Conservation (phyloP, 2,797 vertebrate genomes). For the Linurgus olivaceus region DNA sequence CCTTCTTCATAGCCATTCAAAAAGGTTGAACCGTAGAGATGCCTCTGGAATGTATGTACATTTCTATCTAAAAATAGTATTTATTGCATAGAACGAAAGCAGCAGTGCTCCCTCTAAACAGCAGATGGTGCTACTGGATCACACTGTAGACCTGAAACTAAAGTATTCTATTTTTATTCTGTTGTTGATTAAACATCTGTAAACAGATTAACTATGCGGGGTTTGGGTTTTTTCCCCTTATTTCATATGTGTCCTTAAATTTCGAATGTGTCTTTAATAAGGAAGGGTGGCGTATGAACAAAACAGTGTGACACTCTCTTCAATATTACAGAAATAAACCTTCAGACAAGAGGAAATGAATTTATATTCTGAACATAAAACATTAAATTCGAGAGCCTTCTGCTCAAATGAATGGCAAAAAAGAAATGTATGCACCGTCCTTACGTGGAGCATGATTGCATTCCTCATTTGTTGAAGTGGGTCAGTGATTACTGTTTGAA, state of each 20-base stretch:
- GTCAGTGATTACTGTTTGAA: constrained; percentile 17
- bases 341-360: background rate
- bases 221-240: background rate
- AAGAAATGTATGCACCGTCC: background rate
- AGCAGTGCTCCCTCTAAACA: background rate
- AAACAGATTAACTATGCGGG: background rate
- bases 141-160: accelerated
- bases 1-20: background rate
- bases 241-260: background rate
- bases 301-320: background rate
- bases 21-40: background rate
- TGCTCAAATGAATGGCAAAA: background rate
- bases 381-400: background rate
- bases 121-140: constrained; percentile 37
- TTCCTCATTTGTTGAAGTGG: constrained; percentile 24
- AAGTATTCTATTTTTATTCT: background rate
- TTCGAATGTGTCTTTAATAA: background rate
- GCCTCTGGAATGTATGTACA: background rate
- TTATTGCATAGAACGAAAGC: accelerated
- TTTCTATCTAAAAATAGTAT: accelerated
- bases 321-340: background rate
- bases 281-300: background rate
- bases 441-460: background rate
- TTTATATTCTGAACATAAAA: constrained; percentile 28
- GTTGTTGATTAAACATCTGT: background rate